Evolutionary conservation across 2,113 vertebrate species (phyloP).

Genomic region (Mirounga angustirostris): DNA sequence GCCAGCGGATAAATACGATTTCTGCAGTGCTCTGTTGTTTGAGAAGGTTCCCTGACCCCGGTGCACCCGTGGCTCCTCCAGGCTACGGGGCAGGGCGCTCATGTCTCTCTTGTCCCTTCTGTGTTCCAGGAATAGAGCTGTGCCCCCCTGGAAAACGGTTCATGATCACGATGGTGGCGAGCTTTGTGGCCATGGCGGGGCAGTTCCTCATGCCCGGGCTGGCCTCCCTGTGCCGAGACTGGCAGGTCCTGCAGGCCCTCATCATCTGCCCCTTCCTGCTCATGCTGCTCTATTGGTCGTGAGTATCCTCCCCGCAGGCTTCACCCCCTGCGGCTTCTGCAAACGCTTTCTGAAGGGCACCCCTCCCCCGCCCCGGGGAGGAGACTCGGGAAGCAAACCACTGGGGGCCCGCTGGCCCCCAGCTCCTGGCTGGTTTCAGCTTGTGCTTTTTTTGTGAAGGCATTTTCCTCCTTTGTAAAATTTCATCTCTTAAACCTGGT

Average conservation of each 20-base stretch:
- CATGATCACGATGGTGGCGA: slow-evolving; percentile 98
- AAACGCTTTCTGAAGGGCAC: rapidly evolving
- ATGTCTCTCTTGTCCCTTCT: slow-evolving; percentile 43
- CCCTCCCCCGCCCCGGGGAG: rapidly evolving
- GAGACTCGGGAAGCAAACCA: too few relatives aligned
- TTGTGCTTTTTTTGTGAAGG: too few relatives aligned
- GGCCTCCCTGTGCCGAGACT: slow-evolving; percentile 95
- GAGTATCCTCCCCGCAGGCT: slow-evolving; percentile 86
- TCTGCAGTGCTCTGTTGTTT: not conserved
- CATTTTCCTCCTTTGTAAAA: too few relatives aligned
- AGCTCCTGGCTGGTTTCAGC: rapidly evolving
- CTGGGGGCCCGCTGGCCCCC: not conserved
- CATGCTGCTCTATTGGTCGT: slow-evolving; percentile 96
- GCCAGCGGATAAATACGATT: not conserved
- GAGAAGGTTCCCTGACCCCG: not conserved
- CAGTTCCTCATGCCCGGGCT: slow-evolving; percentile 97
- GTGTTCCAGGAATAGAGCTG: slow-evolving; percentile 95
- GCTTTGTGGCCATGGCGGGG: slow-evolving; percentile 95
- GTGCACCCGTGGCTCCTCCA: not conserved
- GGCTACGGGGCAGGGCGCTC: not conserved
- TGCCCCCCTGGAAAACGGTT: slow-evolving; percentile 96
- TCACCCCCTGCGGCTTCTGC: not conserved
- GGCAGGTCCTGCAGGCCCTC: slow-evolving; percentile 97
- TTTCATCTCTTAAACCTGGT: not conserved
- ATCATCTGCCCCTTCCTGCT: slow-evolving; percentile 98